phyloP scores from a whole-genome alignment of 1,140 invertebrate species.

The Drosophila watanabei region DNA sequence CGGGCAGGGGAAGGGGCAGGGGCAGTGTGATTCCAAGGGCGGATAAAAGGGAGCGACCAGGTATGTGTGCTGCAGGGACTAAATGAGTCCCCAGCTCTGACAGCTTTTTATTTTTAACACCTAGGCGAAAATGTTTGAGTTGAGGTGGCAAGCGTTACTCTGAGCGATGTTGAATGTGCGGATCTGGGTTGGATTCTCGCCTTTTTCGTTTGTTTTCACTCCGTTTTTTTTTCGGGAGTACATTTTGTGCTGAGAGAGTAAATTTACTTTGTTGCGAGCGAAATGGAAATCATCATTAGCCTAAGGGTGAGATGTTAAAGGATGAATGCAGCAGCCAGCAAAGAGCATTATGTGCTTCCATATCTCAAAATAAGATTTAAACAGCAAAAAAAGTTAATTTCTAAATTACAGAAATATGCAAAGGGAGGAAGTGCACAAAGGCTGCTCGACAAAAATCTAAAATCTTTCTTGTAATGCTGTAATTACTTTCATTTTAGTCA shows the following conservation, averaged over 20 bases:
- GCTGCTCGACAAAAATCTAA: too few species aligned
- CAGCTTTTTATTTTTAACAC: slow-evolving; percentile 81
- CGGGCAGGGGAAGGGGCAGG: not conserved
- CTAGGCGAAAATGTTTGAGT: slow-evolving; percentile 66
- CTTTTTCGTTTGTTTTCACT: slow-evolving; percentile 22
- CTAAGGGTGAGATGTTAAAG: not conserved
- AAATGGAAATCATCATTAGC: slow-evolving; percentile 21
- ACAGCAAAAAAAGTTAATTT: not conserved
- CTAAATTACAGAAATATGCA: not conserved
- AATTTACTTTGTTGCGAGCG: slow-evolving; percentile 37
- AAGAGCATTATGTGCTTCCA: not conserved
- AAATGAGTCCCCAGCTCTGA: slow-evolving; percentile 69
- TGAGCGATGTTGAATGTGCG: slow-evolving; percentile 37
- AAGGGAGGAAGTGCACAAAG: too few species aligned
- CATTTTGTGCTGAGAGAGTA: slow-evolving; percentile 27
- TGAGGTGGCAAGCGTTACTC: slow-evolving; percentile 51
- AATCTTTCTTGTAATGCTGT: too few species aligned
- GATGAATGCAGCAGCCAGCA: not conserved
- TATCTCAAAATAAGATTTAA: not conserved
- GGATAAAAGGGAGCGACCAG: slow-evolving; percentile 3
- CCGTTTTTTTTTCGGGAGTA: slow-evolving; percentile 26
- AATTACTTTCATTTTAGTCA: not conserved
- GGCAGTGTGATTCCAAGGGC: slow-evolving; percentile 3
- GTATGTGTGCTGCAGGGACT: slow-evolving; percentile 10
- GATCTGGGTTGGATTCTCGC: slow-evolving; percentile 21